A percentile compares a stretch with the other conserved stretches of the same genome.
Evolutionary conservation across 2,797 vertebrate species (phyloP).

Genomic region (Clarias pachynema): DNA sequence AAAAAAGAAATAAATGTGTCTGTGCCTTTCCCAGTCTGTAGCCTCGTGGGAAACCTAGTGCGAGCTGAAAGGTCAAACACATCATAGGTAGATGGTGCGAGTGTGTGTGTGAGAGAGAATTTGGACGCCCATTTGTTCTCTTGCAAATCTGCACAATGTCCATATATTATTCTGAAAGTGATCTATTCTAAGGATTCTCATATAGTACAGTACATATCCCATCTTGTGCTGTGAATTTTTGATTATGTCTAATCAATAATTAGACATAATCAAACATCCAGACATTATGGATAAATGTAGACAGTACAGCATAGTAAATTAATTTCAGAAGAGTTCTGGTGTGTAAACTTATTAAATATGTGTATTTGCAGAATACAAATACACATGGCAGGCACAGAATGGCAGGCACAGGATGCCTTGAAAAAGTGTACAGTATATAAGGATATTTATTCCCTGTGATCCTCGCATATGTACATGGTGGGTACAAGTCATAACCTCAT

Average conservation of each 20-base stretch:
- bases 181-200: no score
- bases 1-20: constrained; percentile 31
- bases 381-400: no score
- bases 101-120: not conserved
- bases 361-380: not conserved
- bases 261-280: no score
- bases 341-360: no score
- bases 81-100: constrained; percentile 24
- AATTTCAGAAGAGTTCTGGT: not conserved
- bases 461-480: not conserved
- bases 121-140: not conserved
- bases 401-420: not conserved
- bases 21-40: not conserved
- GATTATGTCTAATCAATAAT: not conserved
- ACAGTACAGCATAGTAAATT: not conserved
- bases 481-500: constrained; percentile 14
- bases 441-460: not conserved
- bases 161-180: constrained; percentile 27
- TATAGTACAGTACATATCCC: not conserved
- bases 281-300: not conserved
- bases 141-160: not conserved
- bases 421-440: not conserved
- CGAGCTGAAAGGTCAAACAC: constrained; percentile 43
- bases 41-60: constrained; percentile 20
- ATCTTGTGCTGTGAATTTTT: not conserved